Base-by-base conservation (phyloP, 2,797 vertebrate genomes). In the Uromys caudimaculatus region DNA sequence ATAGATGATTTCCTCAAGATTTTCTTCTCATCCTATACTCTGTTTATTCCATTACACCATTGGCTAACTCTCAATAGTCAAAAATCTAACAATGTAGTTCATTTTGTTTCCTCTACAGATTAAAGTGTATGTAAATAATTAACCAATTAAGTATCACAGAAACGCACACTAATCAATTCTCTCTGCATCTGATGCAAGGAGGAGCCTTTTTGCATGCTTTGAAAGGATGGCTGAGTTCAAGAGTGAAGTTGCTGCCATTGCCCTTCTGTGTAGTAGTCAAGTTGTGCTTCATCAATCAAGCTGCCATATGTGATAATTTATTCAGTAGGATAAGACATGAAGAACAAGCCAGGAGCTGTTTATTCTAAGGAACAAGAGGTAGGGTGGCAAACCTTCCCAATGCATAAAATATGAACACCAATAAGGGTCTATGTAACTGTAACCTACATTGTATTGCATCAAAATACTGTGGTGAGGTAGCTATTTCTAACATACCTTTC, bases 381-480 rank as follows among this genome's bases (percentile, higher is more conserved):
- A 50, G 12, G 41, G 1, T 44, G 32, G 1, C 12, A 44, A 3
- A 35, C 1, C 6, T 50, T 79, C 62, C 35, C 2, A 23, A 12
- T 62, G 16, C 27, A 54, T 67, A 27, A 86, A 47, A 35, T 9
- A 77, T 9, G 16, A 14, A 84, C 21, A 21, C 19, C 35, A 64
- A 13, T 32, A n/a, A 92, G 1, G 8, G 7, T 2, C 4, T 44
- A 75, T 38, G 60, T 94, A 29, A 81, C 10, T 50, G 38, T 29
- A 67, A 11, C 27, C 35, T 32, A 62, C 62, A 89, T 2, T 58
- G 32, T 7, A 38, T 56, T 32, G 38, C 73, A 62, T 47, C 21
- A 1, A 89, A 24, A 1, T 14, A 41, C 5, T 0, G 7, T 8
- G 17, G 11, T 32, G 3, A 54, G 14, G 8, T 38, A 52, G 1